Percentiles rank a stretch among this genome's conserved stretches.
phyloP scores from a whole-genome alignment of 1,140 invertebrate genomes.

The Bombus turneri region DNA sequence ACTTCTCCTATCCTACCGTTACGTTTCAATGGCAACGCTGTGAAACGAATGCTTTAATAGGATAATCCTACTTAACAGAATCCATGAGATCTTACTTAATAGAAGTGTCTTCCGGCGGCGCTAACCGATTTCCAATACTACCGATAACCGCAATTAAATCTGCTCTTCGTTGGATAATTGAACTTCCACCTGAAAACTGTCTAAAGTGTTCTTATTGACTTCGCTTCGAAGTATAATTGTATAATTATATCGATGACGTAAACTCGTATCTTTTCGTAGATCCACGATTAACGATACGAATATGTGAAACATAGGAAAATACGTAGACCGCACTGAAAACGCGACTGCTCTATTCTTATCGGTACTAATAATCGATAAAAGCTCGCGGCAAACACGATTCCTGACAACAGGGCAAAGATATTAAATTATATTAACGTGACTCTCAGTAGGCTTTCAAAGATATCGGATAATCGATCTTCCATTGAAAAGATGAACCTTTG shows the following conservation, averaged over 20 bases:
- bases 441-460: background rate
- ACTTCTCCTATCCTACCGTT: no score
- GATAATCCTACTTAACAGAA: conserved; percentile 14
- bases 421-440: background rate
- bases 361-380: no score
- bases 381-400: no score
- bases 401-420: background rate
- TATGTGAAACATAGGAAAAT: no score
- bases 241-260: no score
- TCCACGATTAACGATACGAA: no score
- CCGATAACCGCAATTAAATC: conserved; percentile 23
- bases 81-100: conserved; percentile 20
- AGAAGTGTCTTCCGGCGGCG: background rate
- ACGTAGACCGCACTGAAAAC: no score
- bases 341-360: background rate
- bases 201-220: background rate
- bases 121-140: conserved; percentile 16
- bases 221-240: no score
- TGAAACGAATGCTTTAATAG: conserved; percentile 2
- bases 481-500: background rate
- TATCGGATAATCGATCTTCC: background rate
- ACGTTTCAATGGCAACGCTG: background rate
- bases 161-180: background rate
- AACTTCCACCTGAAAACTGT: background rate
- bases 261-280: no score